Conservation (phyloP, 2,888 invertebrate genomes). For the Podotricha telesiphe region DNA sequence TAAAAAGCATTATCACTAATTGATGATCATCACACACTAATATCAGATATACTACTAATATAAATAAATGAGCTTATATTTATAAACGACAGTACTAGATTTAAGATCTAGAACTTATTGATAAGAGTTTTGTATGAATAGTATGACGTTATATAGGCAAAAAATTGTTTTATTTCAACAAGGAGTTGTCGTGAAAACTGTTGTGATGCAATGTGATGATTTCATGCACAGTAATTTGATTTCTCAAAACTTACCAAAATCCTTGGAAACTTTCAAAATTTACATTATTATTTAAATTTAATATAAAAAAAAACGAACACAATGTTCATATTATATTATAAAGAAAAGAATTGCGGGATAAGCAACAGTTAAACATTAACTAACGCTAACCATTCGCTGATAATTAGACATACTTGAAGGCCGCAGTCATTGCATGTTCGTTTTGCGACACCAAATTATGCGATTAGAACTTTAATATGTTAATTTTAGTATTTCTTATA, state of each 20-base stretch:
- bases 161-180: constrained; percentile 33
- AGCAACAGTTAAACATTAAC: constrained; percentile 24
- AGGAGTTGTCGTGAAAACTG: constrained; percentile 23
- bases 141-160: neutral
- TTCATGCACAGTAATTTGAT: constrained; percentile 35
- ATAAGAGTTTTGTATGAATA: neutral
- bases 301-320: neutral
- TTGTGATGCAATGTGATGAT: constrained; percentile 24
- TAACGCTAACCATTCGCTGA: constrained; percentile 20
- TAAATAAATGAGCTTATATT: neutral
- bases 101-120: neutral
- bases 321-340: constrained; percentile 17
- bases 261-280: constrained; percentile 35
- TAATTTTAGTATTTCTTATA: neutral
- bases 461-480: constrained; percentile 3
- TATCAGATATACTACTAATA: no score
- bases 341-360: constrained; percentile 39
- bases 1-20: neutral
- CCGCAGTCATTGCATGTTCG: constrained; percentile 23
- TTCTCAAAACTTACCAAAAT: constrained; percentile 39
- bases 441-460: constrained; percentile 26
- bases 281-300: constrained; percentile 12
- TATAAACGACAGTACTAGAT: neutral
- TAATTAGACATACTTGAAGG: constrained; percentile 38
- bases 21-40: constrained; percentile 1